Percentiles rank a stretch among this genome's conserved stretches.
Evolutionary conservation across 2,113 vertebrate genomes (phyloP).

Genomic region (Butorides virescens): DNA sequence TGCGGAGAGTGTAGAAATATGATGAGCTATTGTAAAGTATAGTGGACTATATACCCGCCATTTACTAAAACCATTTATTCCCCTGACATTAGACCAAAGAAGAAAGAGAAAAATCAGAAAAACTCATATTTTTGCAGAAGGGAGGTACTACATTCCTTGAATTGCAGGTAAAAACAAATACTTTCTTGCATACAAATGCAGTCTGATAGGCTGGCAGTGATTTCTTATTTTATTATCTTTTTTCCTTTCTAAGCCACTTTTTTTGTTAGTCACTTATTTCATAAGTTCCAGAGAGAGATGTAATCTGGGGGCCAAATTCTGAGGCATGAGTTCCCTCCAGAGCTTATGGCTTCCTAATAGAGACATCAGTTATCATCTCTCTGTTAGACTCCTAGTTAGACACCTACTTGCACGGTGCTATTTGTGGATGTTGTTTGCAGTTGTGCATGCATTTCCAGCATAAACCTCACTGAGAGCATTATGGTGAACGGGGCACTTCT

Average conservation of each 20-base stretch:
- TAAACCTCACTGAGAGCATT: background rate
- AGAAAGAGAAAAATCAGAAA: constrained; percentile 81
- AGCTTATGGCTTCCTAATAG: background rate
- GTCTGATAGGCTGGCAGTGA: background rate
- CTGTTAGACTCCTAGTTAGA: background rate
- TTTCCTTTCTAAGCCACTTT: constrained; percentile 13
- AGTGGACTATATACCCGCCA: background rate
- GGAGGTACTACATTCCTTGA: constrained; percentile 80
- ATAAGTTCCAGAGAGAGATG: background rate
- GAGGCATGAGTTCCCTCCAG: background rate
- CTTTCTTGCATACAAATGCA: constrained; percentile 28
- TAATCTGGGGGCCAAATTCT: background rate
- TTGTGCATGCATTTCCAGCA: constrained; percentile 32
- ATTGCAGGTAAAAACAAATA: constrained; percentile 77
- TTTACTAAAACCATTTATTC: constrained; percentile 67
- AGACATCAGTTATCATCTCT: background rate
- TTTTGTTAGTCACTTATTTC: background rate
- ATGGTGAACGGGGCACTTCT: background rate
- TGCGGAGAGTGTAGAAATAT: background rate
- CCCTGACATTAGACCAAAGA: constrained; percentile 79
- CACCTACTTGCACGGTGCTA: background rate
- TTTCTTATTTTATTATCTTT: constrained; percentile 6
- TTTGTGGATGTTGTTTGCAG: background rate
- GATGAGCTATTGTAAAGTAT: background rate
- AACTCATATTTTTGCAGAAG: constrained; percentile 79